Evolutionary conservation across 2,113 vertebrate genomes (phyloP).

Genomic region (Puffinus mauretanicus): DNA sequence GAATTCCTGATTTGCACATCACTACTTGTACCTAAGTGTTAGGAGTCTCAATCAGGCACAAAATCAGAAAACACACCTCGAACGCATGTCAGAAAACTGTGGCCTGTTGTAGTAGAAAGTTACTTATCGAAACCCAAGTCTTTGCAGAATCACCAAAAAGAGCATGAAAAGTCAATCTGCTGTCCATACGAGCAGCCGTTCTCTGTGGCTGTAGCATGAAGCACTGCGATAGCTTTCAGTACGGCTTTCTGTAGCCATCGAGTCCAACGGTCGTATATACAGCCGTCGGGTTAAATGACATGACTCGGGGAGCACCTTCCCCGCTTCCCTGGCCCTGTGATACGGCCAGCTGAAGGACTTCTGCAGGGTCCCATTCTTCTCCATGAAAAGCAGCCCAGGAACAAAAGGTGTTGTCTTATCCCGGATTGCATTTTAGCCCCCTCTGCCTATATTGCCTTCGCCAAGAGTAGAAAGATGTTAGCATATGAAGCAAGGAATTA

Average conservation of each 20-base stretch:
- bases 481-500: neutral
- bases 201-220: accelerated
- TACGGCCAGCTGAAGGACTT: neutral
- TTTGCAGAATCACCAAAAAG: neutral
- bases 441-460: neutral
- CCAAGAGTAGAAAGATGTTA: neutral
- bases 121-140: too few relatives aligned
- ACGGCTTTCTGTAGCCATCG: accelerated
- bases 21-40: neutral
- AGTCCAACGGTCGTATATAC: accelerated
- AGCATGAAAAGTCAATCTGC: neutral
- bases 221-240: accelerated
- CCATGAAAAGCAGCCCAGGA: neutral
- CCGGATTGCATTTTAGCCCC: neutral
- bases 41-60: neutral
- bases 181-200: neutral
- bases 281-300: accelerated
- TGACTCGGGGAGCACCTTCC: accelerated
- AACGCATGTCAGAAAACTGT: neutral
- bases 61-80: neutral
- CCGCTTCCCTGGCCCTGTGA: neutral
- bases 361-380: neutral
- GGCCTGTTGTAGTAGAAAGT: neutral
- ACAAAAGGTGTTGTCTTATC: neutral
- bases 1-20: neutral